Conservation (phyloP, 2,113 vertebrate species). For the Psittacula cyanocephala region DNA sequence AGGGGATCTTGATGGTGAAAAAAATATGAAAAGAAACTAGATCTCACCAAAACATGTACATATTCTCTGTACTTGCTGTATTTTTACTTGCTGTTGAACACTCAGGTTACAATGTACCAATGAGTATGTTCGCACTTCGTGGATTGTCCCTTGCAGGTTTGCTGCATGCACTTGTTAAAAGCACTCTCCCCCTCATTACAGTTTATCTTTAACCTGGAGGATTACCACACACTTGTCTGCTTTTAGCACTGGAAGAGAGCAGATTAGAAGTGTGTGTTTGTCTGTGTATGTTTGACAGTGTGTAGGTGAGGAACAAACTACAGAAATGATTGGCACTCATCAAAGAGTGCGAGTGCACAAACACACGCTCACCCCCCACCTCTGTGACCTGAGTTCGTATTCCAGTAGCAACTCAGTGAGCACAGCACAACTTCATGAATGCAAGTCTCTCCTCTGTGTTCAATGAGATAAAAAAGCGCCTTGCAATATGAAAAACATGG, state of each 20-base stretch:
- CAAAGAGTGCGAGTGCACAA: neutral
- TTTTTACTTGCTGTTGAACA: neutral
- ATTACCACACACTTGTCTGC: neutral
- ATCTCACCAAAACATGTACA: neutral
- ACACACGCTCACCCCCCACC: fast-evolving
- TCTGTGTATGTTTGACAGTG: neutral
- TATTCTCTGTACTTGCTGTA: neutral
- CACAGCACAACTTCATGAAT: neutral
- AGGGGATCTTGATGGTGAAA: neutral
- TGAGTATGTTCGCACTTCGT: neutral
- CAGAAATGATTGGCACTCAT: neutral
- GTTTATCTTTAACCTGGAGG: neutral
- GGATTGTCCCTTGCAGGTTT: neutral
- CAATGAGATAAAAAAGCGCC: neutral
- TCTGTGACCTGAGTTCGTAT: neutral
- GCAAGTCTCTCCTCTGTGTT: neutral
- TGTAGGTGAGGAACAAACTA: neutral
- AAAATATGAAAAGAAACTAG: neutral
- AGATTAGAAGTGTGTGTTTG: neutral
- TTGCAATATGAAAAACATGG: neutral
- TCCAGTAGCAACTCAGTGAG: conserved; percentile 10
- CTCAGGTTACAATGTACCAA: neutral
- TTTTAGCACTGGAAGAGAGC: neutral
- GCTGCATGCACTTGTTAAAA: neutral
- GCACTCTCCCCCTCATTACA: neutral